Base-by-base conservation (phyloP, 2,113 vertebrate genomes). In the Oncorhynchus mykiss region DNA sequence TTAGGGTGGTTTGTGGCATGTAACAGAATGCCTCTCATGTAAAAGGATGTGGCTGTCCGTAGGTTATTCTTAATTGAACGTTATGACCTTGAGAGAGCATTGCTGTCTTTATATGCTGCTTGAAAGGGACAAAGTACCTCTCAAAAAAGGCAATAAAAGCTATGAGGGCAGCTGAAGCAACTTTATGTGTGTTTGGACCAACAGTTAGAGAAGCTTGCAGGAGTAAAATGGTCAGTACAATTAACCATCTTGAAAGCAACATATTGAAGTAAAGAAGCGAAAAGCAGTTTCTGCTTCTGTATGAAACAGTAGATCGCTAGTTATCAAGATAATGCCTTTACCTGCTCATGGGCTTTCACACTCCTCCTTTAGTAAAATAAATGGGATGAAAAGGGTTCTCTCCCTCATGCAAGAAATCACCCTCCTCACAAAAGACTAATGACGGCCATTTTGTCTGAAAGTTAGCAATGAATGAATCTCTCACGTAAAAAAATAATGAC, bases 1-100 rank as follows among this genome's bases (percentile, higher is more conserved):
- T 71, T 27, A 81, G 67, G 66, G 76, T 70, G 67, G 20, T 5
- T 22, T n/a, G 62, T 81, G 60, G 77, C 49, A 16, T 67, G 81
- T 59, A 78, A 75, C 25, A 69, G 74, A 76, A 70, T 70, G 51
- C 45, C 65, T 60, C 18, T 29, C 67, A 70, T 45, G 39, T 22
- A 67, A 67, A 67, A 4, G 18, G 27, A 67, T 67, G 66, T 34
- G 25, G 29, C 66, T 31, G 14, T 13, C 7, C 4, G 9, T 62
- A 7, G 59, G 59, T 62, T 62, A 62, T 62, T 22, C 59, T 9
- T 62, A 9, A 22, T 22, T 62, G n/a, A 22, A 22, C 0, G n/a
- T 22, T 22, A 62, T n/a, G 59, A 62, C 59, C 7, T 62, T n/a
- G 59, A 9, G n/a, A 22, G 18, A n/a, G 8, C 6, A 22, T 62